Conservation (phyloP, 2,797 vertebrate species). For the Meriones psammophilus region DNA sequence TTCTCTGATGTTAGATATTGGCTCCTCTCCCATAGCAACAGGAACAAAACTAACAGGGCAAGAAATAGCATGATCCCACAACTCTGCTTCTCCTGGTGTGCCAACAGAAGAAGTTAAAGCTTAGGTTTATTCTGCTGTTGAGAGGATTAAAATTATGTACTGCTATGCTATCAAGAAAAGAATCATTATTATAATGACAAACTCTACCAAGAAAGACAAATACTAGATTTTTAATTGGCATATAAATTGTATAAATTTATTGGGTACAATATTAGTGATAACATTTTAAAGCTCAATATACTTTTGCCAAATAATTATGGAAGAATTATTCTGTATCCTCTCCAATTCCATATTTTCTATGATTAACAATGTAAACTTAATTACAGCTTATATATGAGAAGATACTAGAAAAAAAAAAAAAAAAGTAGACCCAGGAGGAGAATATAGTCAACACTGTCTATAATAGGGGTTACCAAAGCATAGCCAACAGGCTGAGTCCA, state of each 20-base stretch:
- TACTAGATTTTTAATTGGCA: background rate
- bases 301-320: constrained; percentile 46
- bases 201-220: background rate
- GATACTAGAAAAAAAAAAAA: background rate
- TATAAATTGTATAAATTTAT: constrained; percentile 1
- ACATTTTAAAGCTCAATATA: constrained; percentile 24
- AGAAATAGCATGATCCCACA: background rate
- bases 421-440: background rate
- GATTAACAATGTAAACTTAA: constrained; percentile 39
- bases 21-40: constrained; percentile 13
- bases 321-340: constrained; percentile 6
- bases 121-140: background rate
- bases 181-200: background rate
- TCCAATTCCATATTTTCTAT: background rate
- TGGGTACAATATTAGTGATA: background rate
- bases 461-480: background rate
- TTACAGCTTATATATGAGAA: constrained; percentile 27
- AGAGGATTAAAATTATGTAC: constrained; percentile 16
- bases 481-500: background rate
- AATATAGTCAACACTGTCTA: background rate
- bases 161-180: background rate
- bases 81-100: background rate
- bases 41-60: background rate
- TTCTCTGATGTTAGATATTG: background rate
- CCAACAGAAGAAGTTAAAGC: constrained; percentile 44